Conservation (phyloP, 1,140 invertebrate genomes). For the Agrypnia vestita region DNA sequence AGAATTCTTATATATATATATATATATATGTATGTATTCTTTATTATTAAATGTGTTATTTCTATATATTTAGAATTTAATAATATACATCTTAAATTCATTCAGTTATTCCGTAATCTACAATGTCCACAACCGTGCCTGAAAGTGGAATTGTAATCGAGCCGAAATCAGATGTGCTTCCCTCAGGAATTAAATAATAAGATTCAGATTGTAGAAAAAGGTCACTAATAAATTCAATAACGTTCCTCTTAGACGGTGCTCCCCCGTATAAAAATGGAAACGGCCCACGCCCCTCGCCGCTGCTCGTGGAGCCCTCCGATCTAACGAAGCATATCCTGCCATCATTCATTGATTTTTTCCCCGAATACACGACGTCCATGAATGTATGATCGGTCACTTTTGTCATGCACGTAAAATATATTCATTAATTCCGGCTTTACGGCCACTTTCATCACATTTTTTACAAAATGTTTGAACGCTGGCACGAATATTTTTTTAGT, state of each 20-base stretch:
- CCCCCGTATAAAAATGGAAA: neutral
- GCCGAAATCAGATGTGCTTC: slow-evolving; percentile 13
- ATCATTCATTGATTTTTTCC: slow-evolving; percentile 11
- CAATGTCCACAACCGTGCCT: slow-evolving; percentile 13
- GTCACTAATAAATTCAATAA: slow-evolving; percentile 39
- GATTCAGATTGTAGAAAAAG: slow-evolving; percentile 29
- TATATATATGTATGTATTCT: too few relatives aligned
- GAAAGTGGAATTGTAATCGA: slow-evolving; percentile 33
- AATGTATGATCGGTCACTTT: neutral
- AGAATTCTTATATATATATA: too few relatives aligned
- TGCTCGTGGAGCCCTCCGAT: neutral
- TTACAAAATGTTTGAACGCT: too few relatives aligned
- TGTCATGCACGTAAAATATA: too few relatives aligned
- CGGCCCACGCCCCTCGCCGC: neutral
- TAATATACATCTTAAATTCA: too few relatives aligned
- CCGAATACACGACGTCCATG: neutral
- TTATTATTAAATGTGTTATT: too few relatives aligned
- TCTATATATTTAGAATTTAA: too few relatives aligned
- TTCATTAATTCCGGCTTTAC: too few relatives aligned
- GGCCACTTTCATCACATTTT: too few relatives aligned
- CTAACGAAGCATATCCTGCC: slow-evolving; percentile 20
- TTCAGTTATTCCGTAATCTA: slow-evolving; percentile 3
- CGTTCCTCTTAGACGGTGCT: neutral
- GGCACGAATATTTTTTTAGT: too few relatives aligned
- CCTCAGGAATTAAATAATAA: slow-evolving; percentile 11